phyloP scores from a whole-genome alignment of 2,888 invertebrate species.

The Lasioglossum leucozonium region DNA sequence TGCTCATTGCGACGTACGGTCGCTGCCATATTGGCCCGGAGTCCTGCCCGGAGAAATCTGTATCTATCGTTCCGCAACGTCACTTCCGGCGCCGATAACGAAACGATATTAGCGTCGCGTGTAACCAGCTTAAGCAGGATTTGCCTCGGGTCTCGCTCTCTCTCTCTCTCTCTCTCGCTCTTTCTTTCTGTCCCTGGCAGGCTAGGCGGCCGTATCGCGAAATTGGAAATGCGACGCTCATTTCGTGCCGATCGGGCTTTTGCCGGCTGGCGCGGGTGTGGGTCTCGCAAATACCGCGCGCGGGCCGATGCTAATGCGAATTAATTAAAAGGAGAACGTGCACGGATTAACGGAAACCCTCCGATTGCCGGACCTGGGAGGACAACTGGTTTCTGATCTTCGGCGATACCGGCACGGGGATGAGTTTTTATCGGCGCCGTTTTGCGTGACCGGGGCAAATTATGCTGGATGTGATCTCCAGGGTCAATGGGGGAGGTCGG shows the following conservation, averaged over 20 bases:
- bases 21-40: conserved; percentile 40
- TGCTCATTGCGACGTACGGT: conserved; percentile 19
- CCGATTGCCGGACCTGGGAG: conserved; percentile 1
- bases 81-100: conserved; percentile 43
- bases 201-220: conserved; percentile 9
- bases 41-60: conserved; percentile 40
- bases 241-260: conserved; percentile 27
- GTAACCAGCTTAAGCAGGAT: conserved; percentile 56
- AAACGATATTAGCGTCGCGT: conserved; percentile 44
- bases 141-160: conserved; percentile 13
- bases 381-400: background rate
- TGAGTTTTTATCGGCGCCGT: background rate
- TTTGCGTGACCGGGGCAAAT: background rate
- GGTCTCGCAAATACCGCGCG: conserved; percentile 29
- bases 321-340: conserved; percentile 53
- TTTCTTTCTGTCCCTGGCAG: background rate
- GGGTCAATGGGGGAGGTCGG: background rate
- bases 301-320: conserved; percentile 32
- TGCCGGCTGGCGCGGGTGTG: conserved; percentile 22
- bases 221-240: conserved; percentile 42
- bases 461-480: too few relatives aligned
- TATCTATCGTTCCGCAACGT: conserved; percentile 41
- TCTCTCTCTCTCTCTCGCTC: background rate
- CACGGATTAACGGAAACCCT: conserved; percentile 20
- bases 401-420: background rate